Evolutionary conservation across 1,140 invertebrate species (phyloP).

Genomic region (Drosophila bocqueti): DNA sequence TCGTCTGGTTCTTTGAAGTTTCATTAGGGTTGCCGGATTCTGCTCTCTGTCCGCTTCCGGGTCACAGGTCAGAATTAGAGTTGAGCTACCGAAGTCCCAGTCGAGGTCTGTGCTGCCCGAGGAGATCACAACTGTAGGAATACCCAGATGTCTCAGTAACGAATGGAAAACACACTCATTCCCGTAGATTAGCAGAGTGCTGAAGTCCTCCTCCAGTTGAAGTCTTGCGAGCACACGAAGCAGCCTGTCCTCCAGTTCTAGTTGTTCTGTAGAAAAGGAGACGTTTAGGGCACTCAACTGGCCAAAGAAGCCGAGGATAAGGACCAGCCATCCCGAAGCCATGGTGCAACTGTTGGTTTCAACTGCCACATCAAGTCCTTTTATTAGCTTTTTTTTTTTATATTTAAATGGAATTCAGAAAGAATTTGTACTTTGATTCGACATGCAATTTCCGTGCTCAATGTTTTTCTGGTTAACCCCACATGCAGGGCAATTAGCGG

Average conservation of each 20-base stretch:
- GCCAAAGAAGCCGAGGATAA: slow-evolving; percentile 20
- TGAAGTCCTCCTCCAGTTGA: slow-evolving; percentile 37
- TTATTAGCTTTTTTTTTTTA: slow-evolving; percentile 2
- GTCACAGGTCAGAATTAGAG: slow-evolving; percentile 43
- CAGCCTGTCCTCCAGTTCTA: slow-evolving; percentile 3
- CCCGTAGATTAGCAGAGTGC: slow-evolving; percentile 50
- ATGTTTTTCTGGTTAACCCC: slow-evolving; percentile 13
- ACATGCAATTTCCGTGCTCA: slow-evolving; percentile 50
- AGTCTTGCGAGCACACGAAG: slow-evolving; percentile 29
- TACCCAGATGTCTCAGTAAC: slow-evolving; percentile 18
- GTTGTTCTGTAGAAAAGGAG: neutral
- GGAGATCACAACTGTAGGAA: slow-evolving; percentile 27
- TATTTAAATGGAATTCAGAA: slow-evolving; percentile 16
- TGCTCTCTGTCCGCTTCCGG: slow-evolving; percentile 28
- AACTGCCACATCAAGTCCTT: neutral
- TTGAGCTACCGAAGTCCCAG: slow-evolving; percentile 47
- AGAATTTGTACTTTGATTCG: neutral
- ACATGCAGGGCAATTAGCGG: slow-evolving; percentile 42
- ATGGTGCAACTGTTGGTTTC: neutral
- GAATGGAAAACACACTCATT: slow-evolving; percentile 45
- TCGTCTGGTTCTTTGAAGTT: slow-evolving; percentile 44
- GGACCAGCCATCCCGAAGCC: neutral
- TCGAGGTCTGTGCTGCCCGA: slow-evolving; percentile 37
- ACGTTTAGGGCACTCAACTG: neutral
- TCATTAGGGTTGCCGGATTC: slow-evolving; percentile 20